Conservation (phyloP, 2,113 vertebrate species). For the Hypanus sabinus region DNA sequence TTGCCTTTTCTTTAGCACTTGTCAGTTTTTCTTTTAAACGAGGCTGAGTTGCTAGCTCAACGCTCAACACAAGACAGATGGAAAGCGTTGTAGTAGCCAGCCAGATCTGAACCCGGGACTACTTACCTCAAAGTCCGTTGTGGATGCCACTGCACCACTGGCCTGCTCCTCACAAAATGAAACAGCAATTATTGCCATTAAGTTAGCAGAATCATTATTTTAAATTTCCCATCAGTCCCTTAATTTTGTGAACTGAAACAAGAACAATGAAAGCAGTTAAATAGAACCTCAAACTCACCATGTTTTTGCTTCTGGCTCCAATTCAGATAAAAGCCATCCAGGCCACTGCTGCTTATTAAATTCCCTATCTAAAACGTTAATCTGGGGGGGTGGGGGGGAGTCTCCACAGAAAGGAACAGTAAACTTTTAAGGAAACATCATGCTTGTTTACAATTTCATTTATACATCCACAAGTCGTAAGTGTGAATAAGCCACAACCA, state of each 20-base stretch:
- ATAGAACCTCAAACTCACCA: neutral
- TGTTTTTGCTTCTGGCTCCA: neutral
- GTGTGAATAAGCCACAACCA: neutral
- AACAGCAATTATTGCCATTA: neutral
- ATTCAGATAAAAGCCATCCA: neutral
- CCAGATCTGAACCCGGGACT: too few relatives aligned
- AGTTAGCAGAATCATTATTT: neutral
- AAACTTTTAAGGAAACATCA: neutral
- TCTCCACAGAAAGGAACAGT: neutral
- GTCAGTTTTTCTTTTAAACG: too few relatives aligned
- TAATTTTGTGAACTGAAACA: neutral
- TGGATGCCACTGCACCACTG: too few relatives aligned
- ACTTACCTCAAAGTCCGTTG: too few relatives aligned
- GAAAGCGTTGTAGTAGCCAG: too few relatives aligned
- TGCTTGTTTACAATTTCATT: neutral
- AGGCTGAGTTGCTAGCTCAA: too few relatives aligned
- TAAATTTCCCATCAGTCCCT: neutral
- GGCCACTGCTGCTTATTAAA: neutral
- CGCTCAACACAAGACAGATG: too few relatives aligned
- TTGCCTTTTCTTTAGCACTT: too few relatives aligned
- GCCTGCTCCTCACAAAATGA: too few relatives aligned
- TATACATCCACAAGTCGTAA: neutral
- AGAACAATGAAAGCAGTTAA: constrained; percentile 1
- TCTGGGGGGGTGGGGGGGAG: neutral
- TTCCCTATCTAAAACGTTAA: neutral